Evolutionary conservation across 2,113 vertebrate genomes (phyloP), one percentile per base, ranked within the genome.

Genomic region (Cepphus grylle): DNA sequence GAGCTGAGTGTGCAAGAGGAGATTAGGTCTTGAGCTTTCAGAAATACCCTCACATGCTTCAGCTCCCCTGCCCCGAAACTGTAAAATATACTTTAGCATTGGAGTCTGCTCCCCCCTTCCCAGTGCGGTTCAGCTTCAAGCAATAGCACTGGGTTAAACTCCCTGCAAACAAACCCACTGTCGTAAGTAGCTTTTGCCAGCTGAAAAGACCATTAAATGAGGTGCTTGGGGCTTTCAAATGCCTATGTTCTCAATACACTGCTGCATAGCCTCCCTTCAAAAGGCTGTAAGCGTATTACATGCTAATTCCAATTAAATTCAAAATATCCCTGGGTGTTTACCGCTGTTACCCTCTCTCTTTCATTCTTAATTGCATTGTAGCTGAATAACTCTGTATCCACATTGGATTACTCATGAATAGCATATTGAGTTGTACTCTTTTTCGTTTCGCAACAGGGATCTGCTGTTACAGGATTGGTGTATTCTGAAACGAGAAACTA

Each of bases 171-270:
- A 63, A 94, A 90, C 86, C 61, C 61, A 8, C 91, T 95, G 52
- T 93, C 16, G 17, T 76, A 80, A 96, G 93, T 94, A 95, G 96
- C 89, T 93, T 95, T 67, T 72, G 74, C 94, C 92, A 96, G 94
- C 91, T 97, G 76, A 96, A 96, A 97, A 93, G 94, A 92, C 87
- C 85, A 74, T 91, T 96, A 96, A 97, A 97, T 95, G 87, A 95
- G 92, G 82, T 67, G 88, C 74, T 93, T 65, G 90, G 63, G 82
- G 93, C 83, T 97, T 96, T 97, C 83, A 96, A 59, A 78, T 14
- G 69, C 77, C 76, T 43, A 0, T 93, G 77, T 82, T 92, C 78
- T 90, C 88, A 66, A 58, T 76, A 42, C 34, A 15, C 82, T 11
- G n/a, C 62, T 49, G 36, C 40, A n/a, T 38, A 87, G 73, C 78